Conservation (phyloP, 2,797 vertebrate species). For the Macroramphosus scolopax region DNA sequence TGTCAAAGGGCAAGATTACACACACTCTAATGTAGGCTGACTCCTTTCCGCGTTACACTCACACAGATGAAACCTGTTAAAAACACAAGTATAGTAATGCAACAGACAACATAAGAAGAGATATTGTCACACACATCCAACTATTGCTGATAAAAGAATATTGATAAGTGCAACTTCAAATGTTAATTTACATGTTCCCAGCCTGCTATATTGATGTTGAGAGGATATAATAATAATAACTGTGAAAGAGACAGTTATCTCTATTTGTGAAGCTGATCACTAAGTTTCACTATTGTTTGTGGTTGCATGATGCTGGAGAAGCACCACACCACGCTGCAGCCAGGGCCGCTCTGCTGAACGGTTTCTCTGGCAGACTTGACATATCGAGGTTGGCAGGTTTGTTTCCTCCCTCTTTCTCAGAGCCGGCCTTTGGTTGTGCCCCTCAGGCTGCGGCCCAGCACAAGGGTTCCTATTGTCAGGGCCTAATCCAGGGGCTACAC, state of each 20-base stretch:
- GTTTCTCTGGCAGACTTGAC: conserved; percentile 75
- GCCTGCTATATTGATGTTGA: too few relatives aligned
- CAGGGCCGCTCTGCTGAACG: conserved; percentile 49
- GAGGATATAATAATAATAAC: too few relatives aligned
- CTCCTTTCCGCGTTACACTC: too few relatives aligned
- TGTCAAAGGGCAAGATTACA: too few relatives aligned
- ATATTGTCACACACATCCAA: too few relatives aligned
- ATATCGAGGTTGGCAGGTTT: conserved; percentile 82
- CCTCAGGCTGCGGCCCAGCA: conserved; percentile 89
- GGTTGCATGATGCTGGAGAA: conserved; percentile 60
- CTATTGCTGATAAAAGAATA: too few relatives aligned
- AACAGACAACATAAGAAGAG: too few relatives aligned
- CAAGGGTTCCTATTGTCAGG: conserved; percentile 98
- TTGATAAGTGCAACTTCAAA: too few relatives aligned
- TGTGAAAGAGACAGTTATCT: conserved; percentile 6
- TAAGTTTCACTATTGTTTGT: conserved; percentile 48
- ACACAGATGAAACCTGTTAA: too few relatives aligned
- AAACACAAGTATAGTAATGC: too few relatives aligned
- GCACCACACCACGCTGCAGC: conserved; percentile 38
- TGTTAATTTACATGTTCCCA: too few relatives aligned
- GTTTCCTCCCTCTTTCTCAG: conserved; percentile 81
- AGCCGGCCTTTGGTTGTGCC: conserved; percentile 78
- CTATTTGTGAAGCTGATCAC: conserved; percentile 22
- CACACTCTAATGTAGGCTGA: too few relatives aligned
- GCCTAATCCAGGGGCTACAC: conserved; percentile 97